Conservation (phyloP, 2,113 vertebrate species). For the Spermophilus dauricus region DNA sequence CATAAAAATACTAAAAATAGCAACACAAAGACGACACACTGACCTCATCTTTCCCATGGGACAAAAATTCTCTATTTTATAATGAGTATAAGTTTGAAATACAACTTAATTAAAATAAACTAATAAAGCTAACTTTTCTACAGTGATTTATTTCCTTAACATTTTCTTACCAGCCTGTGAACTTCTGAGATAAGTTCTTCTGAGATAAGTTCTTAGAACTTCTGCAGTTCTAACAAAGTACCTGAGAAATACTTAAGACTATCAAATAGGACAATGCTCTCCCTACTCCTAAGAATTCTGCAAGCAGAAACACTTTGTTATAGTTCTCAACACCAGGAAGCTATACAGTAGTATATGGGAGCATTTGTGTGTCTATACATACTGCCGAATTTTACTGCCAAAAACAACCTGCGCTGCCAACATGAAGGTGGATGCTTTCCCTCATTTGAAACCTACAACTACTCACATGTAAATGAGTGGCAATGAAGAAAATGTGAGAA, state of each 20-base stretch:
- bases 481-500: conserved; percentile 53
- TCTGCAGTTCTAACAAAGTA: neutral
- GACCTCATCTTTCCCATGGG: neutral
- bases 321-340: neutral
- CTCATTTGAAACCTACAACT: conserved; percentile 69
- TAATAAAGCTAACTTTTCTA: conserved; percentile 12
- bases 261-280: no score
- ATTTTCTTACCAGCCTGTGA: neutral
- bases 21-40: neutral
- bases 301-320: neutral
- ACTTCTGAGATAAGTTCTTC: neutral
- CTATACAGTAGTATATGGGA: neutral
- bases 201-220: neutral
- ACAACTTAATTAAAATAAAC: neutral
- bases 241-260: neutral
- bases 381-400: neutral
- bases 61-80: neutral
- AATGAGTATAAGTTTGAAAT: conserved; percentile 5
- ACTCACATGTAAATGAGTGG: conserved; percentile 67
- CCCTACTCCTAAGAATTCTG: neutral
- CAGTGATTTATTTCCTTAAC: neutral
- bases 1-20: neutral
- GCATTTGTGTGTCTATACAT: neutral
- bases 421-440: conserved; percentile 9
- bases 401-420: conserved; percentile 38